phyloP scores from a whole-genome alignment of 2,888 invertebrate species.

The Agrotis exclamationis region DNA sequence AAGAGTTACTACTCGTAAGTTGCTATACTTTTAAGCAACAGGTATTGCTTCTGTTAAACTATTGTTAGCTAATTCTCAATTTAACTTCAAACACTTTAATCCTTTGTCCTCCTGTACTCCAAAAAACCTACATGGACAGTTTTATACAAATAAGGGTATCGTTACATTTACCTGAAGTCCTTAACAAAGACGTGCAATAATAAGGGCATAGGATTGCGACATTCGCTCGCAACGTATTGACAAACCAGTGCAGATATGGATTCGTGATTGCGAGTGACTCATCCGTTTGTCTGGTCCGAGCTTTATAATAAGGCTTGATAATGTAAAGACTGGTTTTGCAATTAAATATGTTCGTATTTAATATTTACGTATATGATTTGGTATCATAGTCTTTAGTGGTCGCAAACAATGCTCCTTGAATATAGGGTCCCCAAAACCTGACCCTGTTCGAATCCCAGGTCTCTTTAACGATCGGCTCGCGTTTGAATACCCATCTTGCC shows the following conservation, averaged over 20 bases:
- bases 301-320: background rate
- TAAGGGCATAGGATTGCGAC: slow-evolving; percentile 52
- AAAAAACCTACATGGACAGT: slow-evolving; percentile 2
- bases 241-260: slow-evolving; percentile 51
- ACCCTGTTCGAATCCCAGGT: no score
- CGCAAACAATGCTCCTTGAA: no score
- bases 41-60: no score
- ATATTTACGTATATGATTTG: no score
- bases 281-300: slow-evolving; percentile 30
- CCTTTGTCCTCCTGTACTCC: background rate
- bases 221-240: slow-evolving; percentile 42
- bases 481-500: no score
- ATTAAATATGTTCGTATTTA: no score
- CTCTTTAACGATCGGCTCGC: no score
- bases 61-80: background rate
- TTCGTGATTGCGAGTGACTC: slow-evolving; percentile 49
- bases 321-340: background rate
- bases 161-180: slow-evolving; percentile 30
- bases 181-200: slow-evolving; percentile 41
- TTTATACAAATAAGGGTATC: slow-evolving; percentile 33
- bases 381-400: no score
- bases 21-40: no score
- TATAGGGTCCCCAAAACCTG: no score
- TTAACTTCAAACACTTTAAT: slow-evolving; percentile 1
- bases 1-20: no score